Percentiles rank a stretch among this genome's conserved stretches.
Evolutionary conservation across 2,797 vertebrate genomes (phyloP).

Genomic region (Psittacula derbiana): DNA sequence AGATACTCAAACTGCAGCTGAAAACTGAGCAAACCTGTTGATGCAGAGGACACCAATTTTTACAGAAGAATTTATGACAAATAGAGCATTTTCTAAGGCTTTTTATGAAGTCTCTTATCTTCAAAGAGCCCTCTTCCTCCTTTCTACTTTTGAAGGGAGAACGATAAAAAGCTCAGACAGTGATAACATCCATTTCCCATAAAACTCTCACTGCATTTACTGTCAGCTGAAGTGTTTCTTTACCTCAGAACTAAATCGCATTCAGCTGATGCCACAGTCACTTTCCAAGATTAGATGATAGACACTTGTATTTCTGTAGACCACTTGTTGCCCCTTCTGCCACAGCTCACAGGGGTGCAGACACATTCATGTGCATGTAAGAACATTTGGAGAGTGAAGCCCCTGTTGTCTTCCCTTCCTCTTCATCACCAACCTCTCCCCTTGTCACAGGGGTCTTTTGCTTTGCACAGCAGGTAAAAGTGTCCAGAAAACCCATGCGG

Average conservation of each 20-base stretch:
- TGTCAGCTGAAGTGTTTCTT: neutral
- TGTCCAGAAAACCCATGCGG: slow-evolving; percentile 86
- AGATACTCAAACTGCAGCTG: neutral
- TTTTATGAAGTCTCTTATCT: slow-evolving; percentile 20
- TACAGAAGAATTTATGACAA: neutral
- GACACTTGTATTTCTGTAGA: neutral
- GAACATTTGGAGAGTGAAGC: slow-evolving; percentile 82
- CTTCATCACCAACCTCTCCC: slow-evolving; percentile 68
- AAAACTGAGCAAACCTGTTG: neutral
- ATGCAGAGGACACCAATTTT: neutral
- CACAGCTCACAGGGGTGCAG: slow-evolving; percentile 66
- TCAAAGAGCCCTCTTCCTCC: neutral
- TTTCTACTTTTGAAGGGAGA: slow-evolving; percentile 4
- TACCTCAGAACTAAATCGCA: neutral
- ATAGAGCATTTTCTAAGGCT: neutral
- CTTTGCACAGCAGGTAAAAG: slow-evolving; percentile 83
- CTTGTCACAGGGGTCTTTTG: neutral
- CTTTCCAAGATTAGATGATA: neutral
- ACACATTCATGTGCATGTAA: slow-evolving; percentile 76
- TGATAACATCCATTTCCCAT: neutral
- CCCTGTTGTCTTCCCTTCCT: slow-evolving; percentile 79
- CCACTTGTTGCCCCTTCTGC: neutral
- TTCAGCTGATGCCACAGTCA: neutral
- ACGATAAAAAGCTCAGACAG: neutral
- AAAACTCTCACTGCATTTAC: neutral